phyloP scores from a whole-genome alignment of 1,140 invertebrate genomes.

The Goniozus legneri region DNA sequence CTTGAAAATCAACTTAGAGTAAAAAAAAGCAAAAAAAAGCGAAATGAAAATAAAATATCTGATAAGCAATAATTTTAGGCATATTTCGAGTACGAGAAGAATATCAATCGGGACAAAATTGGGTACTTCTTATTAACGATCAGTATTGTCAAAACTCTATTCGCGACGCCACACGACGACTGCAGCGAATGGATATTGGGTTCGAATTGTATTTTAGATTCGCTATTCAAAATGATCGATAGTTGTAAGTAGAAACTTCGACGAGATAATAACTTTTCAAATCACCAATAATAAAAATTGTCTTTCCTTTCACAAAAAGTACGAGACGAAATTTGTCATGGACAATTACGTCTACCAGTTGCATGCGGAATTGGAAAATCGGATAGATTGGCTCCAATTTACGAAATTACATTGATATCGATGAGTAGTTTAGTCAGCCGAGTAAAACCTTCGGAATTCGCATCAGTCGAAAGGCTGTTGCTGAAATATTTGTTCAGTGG shows the following conservation, averaged over 20 bases:
- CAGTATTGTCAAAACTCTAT: constrained; percentile 33
- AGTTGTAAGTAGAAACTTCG: constrained; percentile 26
- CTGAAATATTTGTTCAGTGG: constrained; percentile 38
- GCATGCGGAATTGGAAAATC: constrained; percentile 13
- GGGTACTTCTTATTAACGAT: constrained; percentile 39
- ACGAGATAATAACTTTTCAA: too few relatives aligned
- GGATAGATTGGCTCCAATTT: constrained; percentile 21
- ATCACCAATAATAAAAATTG: too few relatives aligned
- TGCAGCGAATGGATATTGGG: constrained; percentile 27
- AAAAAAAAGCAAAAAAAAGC: too few relatives aligned
- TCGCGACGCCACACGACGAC: constrained; percentile 18
- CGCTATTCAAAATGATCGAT: constrained; percentile 33
- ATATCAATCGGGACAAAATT: constrained; percentile 15
- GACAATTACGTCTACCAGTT: constrained; percentile 18
- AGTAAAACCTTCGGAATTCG: constrained; percentile 27
- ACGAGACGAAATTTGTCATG: constrained; percentile 25
- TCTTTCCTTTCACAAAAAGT: too few relatives aligned
- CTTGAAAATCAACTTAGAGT: too few relatives aligned
- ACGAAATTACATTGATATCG: constrained; percentile 35
- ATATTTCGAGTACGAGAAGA: constrained; percentile 29
- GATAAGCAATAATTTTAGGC: too few relatives aligned
- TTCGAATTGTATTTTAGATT: constrained; percentile 29
- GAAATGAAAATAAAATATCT: too few relatives aligned
- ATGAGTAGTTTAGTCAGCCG: constrained; percentile 31
- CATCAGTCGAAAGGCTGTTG: constrained; percentile 28